A percentile compares a stretch with the other conserved stretches of the same genome.
These are phyloP conservation scores for Xiphias gladius DNA, from an alignment of 2,113 vertebrate species.

Conservation along the genomic window DNA sequence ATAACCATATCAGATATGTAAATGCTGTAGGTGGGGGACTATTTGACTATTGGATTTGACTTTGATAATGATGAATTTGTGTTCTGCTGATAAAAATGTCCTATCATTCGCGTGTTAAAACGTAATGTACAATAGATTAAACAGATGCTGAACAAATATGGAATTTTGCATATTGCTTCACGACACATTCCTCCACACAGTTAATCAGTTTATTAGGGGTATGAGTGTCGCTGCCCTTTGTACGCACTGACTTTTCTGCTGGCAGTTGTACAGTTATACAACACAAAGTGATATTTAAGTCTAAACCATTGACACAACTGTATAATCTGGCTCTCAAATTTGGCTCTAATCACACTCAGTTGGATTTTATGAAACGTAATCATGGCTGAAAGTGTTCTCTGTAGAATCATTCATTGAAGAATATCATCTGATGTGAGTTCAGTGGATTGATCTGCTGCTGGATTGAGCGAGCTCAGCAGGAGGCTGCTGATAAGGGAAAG, in stretches of 20 bases:
- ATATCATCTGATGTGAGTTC: background rate
- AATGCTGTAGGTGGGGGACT: constrained; percentile 32
- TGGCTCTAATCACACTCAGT: background rate
- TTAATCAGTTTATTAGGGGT: constrained; percentile 34
- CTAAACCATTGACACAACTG: constrained; percentile 8
- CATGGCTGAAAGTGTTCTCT: background rate
- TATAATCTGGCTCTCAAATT: background rate
- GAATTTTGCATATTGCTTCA: constrained; percentile 3
- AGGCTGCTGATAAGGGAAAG: constrained; percentile 66
- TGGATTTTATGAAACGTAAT: background rate
- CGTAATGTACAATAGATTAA: background rate
- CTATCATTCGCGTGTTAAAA: background rate
- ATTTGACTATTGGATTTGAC: constrained; percentile 39
- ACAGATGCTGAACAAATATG: constrained; percentile 13
- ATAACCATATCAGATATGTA: constrained; percentile 41
- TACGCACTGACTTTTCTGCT: constrained; percentile 24
- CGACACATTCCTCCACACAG: constrained; percentile 7
- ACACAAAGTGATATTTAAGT: constrained; percentile 23
- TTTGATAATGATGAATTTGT: constrained; percentile 1
- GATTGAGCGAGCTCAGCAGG: constrained; percentile 36
- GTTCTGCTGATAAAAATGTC: constrained; percentile 31
- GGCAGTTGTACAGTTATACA: constrained; percentile 35
- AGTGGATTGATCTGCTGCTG: background rate
- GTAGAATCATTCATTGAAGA: background rate
- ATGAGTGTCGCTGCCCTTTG: constrained; percentile 36